Base-by-base conservation (phyloP, 2,888 invertebrate species). In the Chymomyza amoena region DNA sequence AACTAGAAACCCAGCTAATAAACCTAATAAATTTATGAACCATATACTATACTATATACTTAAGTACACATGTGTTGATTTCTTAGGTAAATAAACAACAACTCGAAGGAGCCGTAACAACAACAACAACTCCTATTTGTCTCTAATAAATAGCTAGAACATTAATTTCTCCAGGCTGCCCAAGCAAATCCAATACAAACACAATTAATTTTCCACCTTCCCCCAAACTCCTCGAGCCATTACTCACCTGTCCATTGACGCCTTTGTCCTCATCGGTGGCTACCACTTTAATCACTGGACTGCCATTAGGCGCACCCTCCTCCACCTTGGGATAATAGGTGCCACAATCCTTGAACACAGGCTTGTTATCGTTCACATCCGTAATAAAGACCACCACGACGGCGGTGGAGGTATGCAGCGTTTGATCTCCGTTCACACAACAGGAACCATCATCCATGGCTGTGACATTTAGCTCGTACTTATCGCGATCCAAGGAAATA, bases 361-460 rank as follows among this genome's bases (percentile, higher is more conserved):
- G 99, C 89, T 98, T 98, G 91, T 99, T 97, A 89, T 98, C 98
- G 90, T 99, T 99, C 20, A 98, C 98, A 88, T 99, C 98, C 0
- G 98, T 98, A 74, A 99, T 98, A 91, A 98, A 98, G 0, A 99
- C 98, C 0, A 98, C 97, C 0, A 99, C 98, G 1, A 97, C 97
- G 7, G 98, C 98, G 0, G 98, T 97, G 61, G 97, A 97, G 0
- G 98, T 97, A 90, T 98, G 97, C 80, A 97, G 96, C 0, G 96
- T 96, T 2, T 95, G 93, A 80, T 96, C 96, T 4, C 97, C 97
- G 78, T 97, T 96, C 15, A 95, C 96, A 90, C 99, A 99, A 90
- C 99, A 99, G 1, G 97, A 96, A 0, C 99, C 99, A 90, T 99
- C 99, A 90, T 99, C 99, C 93, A 97, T 95, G 2, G 99, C 99